Percentiles rank a stretch among this genome's conserved stretches.
These are phyloP conservation scores for Myzus persicae DNA, from an alignment of 1,140 invertebrate genomes.

Conservation along the genomic window DNA sequence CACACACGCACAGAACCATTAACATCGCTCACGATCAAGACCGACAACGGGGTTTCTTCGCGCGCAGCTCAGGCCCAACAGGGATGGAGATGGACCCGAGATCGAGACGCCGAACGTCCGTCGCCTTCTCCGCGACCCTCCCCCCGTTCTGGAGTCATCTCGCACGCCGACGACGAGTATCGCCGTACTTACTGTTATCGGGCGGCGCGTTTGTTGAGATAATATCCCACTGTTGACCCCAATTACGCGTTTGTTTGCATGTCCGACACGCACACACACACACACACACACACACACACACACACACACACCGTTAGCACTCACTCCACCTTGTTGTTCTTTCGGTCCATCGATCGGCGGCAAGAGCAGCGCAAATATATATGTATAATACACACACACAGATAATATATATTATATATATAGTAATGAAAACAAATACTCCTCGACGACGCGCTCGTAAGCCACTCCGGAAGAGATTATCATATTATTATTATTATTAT, in stretches of 20 bases:
- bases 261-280: no score
- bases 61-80: no score
- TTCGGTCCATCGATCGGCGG: not conserved
- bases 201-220: not conserved
- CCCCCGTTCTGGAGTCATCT: not conserved
- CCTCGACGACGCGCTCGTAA: not conserved
- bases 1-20: no score
- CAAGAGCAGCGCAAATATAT: not conserved
- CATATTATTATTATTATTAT: not conserved
- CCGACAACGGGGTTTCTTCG: not conserved
- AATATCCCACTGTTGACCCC: not conserved
- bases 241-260: not conserved
- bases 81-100: not conserved
- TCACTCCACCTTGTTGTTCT: not conserved
- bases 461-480: not conserved
- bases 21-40: not conserved
- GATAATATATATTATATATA: no score
- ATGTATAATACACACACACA: no score
- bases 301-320: no score
- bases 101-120: not conserved
- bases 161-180: not conserved
- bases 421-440: slow-evolving; percentile 12
- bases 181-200: not conserved
- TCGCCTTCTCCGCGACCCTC: accelerated
- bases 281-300: no score